Base-by-base conservation (phyloP, 1,140 invertebrate genomes). In the Brachystomella parvula region DNA sequence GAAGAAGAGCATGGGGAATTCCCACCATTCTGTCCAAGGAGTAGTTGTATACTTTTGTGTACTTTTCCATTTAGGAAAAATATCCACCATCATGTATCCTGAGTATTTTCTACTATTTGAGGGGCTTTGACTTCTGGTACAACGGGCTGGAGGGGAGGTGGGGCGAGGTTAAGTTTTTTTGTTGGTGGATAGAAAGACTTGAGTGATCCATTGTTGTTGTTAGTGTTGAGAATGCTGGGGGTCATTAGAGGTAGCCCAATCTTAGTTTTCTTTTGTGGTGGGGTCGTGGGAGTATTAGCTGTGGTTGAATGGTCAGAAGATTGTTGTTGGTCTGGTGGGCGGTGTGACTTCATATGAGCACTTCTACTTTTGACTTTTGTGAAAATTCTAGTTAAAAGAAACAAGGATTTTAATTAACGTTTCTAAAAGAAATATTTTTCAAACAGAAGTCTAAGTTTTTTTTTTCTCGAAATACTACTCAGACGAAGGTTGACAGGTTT, bases 291-390 rank as follows among this genome's bases (percentile, higher is more conserved):
- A n/a, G n/a, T n/a, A 29, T 15, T 12, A 9, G 29, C 2, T 21
- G 3, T 26, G 26, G 3, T 62, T 30, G 12, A 17, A 62, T 62
- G 24, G 28, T 62, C 60, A 12, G 30, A 9, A n/a, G 15, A 15
- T 33, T 60, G 39, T 21, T 24, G 19, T 63, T 53, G 62, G 28
- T 89, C 87, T 73, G 86, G 85, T 76, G 88, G 87, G 75, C 89
- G 85, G 82, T 97, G 94, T 68, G 92, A 94, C 82, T 96, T 96
- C 94, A 96, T 97, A 81, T 97, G 94, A 63, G 94, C 93, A 83
- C 92, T 96, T 80, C 94, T 86, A 83, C 92, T 96, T 84, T 96
- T 96, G 74, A 96, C 91, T 86, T 96, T 96, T 81, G 87, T 87
- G 85, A 96, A 97, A 79, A 95, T 87, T 84, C 93, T 96, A 84